A percentile compares a stretch with the other conserved stretches of the same genome.
These are phyloP conservation scores for Artemia sinica DNA, from an alignment of 2,888 invertebrate species.

Conservation along the genomic window DNA sequence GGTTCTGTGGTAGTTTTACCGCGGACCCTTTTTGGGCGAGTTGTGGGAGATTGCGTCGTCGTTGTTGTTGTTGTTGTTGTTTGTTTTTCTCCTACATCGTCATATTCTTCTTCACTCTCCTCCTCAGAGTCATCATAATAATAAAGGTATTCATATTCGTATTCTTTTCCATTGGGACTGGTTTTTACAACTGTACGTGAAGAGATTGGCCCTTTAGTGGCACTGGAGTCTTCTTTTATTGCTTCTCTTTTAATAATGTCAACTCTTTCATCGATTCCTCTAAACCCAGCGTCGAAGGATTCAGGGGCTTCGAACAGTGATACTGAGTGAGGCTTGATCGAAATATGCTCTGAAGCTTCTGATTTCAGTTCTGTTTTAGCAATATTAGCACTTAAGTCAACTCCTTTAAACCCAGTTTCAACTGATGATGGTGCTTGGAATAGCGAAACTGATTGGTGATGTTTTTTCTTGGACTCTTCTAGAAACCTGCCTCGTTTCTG, in stretches of 20 bases:
- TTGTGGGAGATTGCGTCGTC: constrained; percentile 32
- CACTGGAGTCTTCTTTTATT: constrained; percentile 25
- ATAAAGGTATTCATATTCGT: constrained; percentile 78
- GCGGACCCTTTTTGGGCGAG: constrained; percentile 26
- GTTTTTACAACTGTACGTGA: constrained; percentile 66
- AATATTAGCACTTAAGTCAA: not conserved
- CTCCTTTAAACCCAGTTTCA: constrained; percentile 1
- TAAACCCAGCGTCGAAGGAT: not conserved
- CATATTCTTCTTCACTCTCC: constrained; percentile 23
- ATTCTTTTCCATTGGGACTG: constrained; percentile 72
- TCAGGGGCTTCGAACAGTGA: not conserved
- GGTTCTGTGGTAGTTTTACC: constrained; percentile 21
- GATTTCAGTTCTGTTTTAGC: not conserved
- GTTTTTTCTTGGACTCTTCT: not conserved
- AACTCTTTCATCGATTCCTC: not conserved
- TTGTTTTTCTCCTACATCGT: constrained; percentile 4
- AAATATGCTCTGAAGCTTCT: not conserved
- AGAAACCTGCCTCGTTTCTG: not conserved
- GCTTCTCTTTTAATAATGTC: not conserved
- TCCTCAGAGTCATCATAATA: constrained; percentile 68
- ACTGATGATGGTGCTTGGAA: constrained; percentile 11
- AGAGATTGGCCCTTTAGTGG: constrained; percentile 29
- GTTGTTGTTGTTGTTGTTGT: constrained; percentile 26
- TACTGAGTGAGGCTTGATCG: not conserved
- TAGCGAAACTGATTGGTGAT: not conserved